Conservation (phyloP, 2,113 vertebrate genomes). For the Porphyrio hochstetteri region DNA sequence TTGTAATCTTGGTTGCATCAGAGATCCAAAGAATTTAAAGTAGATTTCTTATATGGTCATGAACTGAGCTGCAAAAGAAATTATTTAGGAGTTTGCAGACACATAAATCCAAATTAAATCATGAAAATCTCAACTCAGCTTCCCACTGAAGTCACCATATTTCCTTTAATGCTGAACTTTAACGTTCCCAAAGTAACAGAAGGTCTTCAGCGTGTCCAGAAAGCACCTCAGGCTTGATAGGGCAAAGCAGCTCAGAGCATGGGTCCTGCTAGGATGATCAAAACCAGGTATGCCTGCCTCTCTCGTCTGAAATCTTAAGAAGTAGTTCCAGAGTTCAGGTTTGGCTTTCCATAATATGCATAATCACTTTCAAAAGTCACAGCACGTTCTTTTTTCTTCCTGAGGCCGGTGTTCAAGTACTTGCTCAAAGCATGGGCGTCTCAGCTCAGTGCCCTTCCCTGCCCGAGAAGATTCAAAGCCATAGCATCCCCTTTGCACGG, state of each 20-base stretch:
- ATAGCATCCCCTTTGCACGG: not conserved
- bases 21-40: not conserved
- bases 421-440: not conserved
- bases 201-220: not conserved
- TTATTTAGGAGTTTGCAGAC: not conserved
- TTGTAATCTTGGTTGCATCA: not conserved
- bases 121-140: not conserved
- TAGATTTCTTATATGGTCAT: not conserved
- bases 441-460: not conserved
- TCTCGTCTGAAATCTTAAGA: not conserved
- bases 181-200: not conserved
- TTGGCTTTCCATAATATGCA: not conserved
- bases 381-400: not conserved
- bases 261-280: not conserved
- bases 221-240: not conserved
- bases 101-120: not conserved
- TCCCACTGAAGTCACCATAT: not conserved
- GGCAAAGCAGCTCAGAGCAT: not conserved
- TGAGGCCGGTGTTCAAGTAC: not conserved
- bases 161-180: not conserved
- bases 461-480: not conserved
- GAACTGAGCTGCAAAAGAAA: not conserved
- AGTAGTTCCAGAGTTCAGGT: not conserved
- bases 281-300: not conserved
- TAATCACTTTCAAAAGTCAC: not conserved